Base-by-base conservation (phyloP, 2,113 vertebrate species). In the Connochaetes taurinus region DNA sequence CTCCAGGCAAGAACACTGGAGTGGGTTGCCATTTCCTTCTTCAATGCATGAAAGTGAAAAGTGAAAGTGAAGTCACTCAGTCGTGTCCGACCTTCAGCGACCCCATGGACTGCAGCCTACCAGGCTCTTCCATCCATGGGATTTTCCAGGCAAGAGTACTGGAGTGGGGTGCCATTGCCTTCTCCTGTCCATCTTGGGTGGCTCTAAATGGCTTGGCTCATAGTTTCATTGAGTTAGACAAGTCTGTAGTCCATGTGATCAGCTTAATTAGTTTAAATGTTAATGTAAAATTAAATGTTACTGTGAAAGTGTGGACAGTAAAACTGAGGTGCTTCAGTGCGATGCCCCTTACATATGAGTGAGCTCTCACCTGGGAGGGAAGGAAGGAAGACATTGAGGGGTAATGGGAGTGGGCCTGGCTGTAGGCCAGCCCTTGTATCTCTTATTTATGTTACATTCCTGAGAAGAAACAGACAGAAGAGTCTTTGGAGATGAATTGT, bases 51-150 rank as follows among this genome's bases (percentile, higher is more conserved):
- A 4, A 25, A 57, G 55, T 23, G 55, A 57, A 10, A 57, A 57
- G 23, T 57, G 55, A 57, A 57, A 57, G 55, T 11, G 55, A 57
- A 57, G 9, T 57, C 3, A 0, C 23, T 58, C 25, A 58, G 57
- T 58, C 5, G 0, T 29, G 57, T 58, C 57, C 0, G 0, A 58
- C 5, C 5, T 13, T 58, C 57, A 29, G 11, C 2, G 25, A 58
- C 25, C 57, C 57, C 57, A 29, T 58, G 5, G 25, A 58, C 57
- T 29, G 25, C 5, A 58, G 57, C 57, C 11, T 1, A 5, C 57
- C 25, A 58, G 25, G 25, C 25, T 29, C 27, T 4, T 13, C 27
- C 0, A 0, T 29, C 27, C 25, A 13, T 29, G 25, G 25, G 27
- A 60, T 60, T 31, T 31, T 60, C 58, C 13, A 60, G 58, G 58